Evolutionary conservation across 2,797 vertebrate species (phyloP), one percentile per base, ranked within the genome.

Genomic region (Diceros bicornis): DNA sequence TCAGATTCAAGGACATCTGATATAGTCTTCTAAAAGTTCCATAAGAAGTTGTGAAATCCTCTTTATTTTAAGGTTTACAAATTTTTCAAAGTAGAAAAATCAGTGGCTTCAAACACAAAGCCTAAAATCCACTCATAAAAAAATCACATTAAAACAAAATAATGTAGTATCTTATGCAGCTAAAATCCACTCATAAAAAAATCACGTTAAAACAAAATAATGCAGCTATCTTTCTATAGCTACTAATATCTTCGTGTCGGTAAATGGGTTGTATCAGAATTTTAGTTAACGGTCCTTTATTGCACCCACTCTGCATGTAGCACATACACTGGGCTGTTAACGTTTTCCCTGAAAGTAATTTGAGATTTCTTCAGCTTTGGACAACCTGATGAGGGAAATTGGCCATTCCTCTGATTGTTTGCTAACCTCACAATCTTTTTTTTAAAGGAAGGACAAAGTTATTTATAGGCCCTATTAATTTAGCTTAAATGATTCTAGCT

Each of bases 401-500:
- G 79, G 64, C 44, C 66, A 92, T 89, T 84, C 11, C n/a, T 93
- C 83, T 81, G 41, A 90, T 81, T 94, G 41, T 93, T 97, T 9
- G 1, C 50, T 89, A 92, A 90, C 55, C 86, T 93, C 23, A 77
- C 34, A 41, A 6, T 85, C 75, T 87, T 68, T 23, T 44, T 91
- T 79, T 61, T 59, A 27, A 52, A 93, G 87, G 85, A 92, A 97
- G 89, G 55, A 64, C 83, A 69, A 66, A 59, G 95, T 96, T 97
- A 94, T 97, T 97, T 97, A 94, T 97, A 97, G 94, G 41, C 37
- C 23, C 66, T 94, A 95, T 97, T 96, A 97, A 97, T 96, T 97
- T 91, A 96, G 93, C 94, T 98, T 97, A 97, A 97, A 94, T 95
- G 89, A 97, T 97, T 93, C 91, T 71, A 97, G 95, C 89, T 93